phyloP scores from a whole-genome alignment of 2,113 vertebrate genomes.

The Stercorarius parasiticus region DNA sequence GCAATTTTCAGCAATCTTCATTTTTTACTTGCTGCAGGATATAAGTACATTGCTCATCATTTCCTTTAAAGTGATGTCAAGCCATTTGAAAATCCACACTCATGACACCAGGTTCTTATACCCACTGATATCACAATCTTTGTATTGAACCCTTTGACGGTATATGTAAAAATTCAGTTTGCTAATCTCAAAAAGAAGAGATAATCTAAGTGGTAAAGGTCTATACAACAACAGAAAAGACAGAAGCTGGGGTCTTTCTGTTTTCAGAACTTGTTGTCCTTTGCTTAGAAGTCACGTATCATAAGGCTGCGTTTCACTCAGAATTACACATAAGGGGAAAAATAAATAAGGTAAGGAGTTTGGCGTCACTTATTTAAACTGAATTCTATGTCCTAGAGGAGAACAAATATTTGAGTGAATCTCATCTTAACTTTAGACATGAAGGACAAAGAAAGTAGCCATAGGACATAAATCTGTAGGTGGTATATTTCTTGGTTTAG shows the following conservation, averaged over 20 bases:
- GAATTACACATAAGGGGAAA: background rate
- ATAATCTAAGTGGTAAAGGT: background rate
- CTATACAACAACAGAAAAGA: background rate
- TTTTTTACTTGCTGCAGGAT: background rate
- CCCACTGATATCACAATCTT: background rate
- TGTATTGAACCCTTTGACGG: background rate
- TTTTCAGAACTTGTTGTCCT: background rate
- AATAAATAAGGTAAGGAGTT: background rate
- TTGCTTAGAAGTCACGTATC: background rate
- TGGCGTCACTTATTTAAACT: background rate
- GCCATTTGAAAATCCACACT: background rate
- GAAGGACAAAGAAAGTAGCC: background rate
- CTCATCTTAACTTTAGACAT: background rate
- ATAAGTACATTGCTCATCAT: background rate
- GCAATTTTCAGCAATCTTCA: background rate
- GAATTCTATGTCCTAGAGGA: background rate
- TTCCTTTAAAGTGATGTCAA: background rate
- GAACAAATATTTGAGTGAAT: background rate
- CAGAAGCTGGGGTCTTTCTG: background rate
- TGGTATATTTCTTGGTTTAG: background rate
- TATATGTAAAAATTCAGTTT: background rate
- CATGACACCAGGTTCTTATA: background rate
- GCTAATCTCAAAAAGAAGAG: background rate
- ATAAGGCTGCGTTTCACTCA: background rate
- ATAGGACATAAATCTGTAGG: background rate